Conservation (phyloP, 2,797 vertebrate genomes). For the Gallinago solitaria region DNA sequence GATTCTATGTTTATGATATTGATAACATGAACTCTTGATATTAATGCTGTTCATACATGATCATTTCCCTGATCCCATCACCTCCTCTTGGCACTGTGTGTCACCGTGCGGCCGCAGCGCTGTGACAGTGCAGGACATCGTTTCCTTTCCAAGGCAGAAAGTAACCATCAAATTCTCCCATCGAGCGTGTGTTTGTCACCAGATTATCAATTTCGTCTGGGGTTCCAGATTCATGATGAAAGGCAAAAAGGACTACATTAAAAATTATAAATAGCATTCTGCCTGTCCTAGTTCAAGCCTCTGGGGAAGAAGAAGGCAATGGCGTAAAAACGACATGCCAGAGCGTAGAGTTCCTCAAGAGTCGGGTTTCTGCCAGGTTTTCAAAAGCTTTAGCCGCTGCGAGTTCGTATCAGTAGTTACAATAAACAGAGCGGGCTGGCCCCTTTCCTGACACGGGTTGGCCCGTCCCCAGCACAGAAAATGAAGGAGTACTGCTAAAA, state of each 20-base stretch:
- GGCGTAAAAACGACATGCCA: not conserved
- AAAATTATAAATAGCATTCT: conserved; percentile 58
- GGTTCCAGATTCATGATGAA: conserved; percentile 54
- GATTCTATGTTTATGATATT: not conserved
- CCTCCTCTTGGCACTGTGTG: not conserved
- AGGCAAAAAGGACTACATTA: conserved; percentile 51
- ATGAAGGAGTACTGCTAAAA: not conserved
- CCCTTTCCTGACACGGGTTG: not conserved
- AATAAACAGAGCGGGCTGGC: not conserved
- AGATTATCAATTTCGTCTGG: not conserved
- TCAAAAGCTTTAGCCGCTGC: not conserved
- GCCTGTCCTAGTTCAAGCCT: conserved; percentile 68
- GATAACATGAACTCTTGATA: not conserved
- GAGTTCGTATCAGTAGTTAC: not conserved
- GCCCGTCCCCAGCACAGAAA: not conserved
- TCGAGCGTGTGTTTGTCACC: not conserved
- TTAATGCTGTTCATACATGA: not conserved
- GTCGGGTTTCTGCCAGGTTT: conserved; percentile 6
- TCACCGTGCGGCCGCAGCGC: fast-evolving
- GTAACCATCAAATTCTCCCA: not conserved
- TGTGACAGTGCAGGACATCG: not conserved
- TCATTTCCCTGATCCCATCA: not conserved
- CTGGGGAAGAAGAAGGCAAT: conserved; percentile 39
- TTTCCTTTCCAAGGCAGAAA: conserved; percentile 10
- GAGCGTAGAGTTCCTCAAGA: conserved; percentile 33